Percentiles rank a stretch among this genome's conserved stretches.
These are phyloP conservation scores for Pseudomyrmex gracilis DNA, from an alignment of 1,140 invertebrate species.

Conservation along the genomic window DNA sequence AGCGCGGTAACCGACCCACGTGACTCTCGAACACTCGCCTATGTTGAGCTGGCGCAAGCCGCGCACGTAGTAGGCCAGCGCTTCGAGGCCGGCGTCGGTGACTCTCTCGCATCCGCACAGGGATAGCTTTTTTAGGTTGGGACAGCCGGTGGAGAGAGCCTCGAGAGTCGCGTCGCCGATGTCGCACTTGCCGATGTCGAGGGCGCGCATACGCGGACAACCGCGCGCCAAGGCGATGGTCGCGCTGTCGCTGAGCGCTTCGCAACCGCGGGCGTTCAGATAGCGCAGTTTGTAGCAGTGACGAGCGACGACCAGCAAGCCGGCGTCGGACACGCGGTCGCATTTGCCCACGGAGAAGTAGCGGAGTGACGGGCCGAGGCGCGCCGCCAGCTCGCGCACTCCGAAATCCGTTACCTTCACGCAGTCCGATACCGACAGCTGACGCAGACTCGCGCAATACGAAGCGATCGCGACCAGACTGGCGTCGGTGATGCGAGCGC, in stretches of 20 bases:
- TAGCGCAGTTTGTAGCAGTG: slow-evolving; percentile 96
- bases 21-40: slow-evolving; percentile 94
- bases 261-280: slow-evolving; percentile 95
- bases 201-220: slow-evolving; percentile 92
- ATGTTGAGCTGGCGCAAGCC: slow-evolving; percentile 96
- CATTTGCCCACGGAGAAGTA: slow-evolving; percentile 96
- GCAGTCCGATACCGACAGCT: slow-evolving; percentile 96
- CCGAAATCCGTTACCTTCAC: slow-evolving; percentile 95
- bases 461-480: slow-evolving; percentile 93
- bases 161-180: slow-evolving; percentile 94
- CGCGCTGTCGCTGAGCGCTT: slow-evolving; percentile 95
- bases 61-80: slow-evolving; percentile 94
- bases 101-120: slow-evolving; percentile 95
- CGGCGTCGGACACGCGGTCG: slow-evolving; percentile 93
- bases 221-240: slow-evolving; percentile 93
- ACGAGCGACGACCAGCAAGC: slow-evolving; percentile 93
- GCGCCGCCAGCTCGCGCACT: slow-evolving; percentile 93
- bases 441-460: slow-evolving; percentile 93
- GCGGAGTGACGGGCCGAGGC: slow-evolving; percentile 92
- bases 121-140: slow-evolving; percentile 95
- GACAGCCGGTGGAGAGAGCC: slow-evolving; percentile 94
- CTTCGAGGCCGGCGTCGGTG: slow-evolving; percentile 94
- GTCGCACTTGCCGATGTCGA: slow-evolving; percentile 97
- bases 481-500: slow-evolving; percentile 93
- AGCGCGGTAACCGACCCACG: slow-evolving; percentile 94